Percentiles rank a stretch among this genome's conserved stretches.
Conservation (phyloP, 2,888 invertebrate genomes). For the Mesodorylaimus sp. region DNA sequence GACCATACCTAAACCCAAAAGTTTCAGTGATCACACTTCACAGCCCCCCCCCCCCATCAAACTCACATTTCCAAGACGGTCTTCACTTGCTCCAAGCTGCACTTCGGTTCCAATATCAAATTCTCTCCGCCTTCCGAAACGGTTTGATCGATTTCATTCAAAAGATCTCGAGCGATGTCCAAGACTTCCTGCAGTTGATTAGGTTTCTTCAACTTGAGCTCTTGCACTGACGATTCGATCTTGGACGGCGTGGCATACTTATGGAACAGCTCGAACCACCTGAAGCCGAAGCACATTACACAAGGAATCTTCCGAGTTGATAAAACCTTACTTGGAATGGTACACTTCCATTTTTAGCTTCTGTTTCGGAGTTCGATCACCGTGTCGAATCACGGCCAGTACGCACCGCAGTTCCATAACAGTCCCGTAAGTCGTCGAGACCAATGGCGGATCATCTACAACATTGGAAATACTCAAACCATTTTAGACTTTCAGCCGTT, state of each 20-base stretch:
- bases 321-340: slow-evolving; percentile 4
- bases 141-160: slow-evolving; percentile 40
- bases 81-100: slow-evolving; percentile 87
- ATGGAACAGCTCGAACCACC: slow-evolving; percentile 94
- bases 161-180: slow-evolving; percentile 74
- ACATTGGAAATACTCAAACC: background rate
- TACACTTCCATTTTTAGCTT: slow-evolving; percentile 97
- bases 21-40: too few species aligned
- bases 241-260: slow-evolving; percentile 68
- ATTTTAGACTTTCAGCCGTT: background rate
- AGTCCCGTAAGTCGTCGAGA: slow-evolving; percentile 94
- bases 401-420: slow-evolving; percentile 87
- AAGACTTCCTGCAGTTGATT: slow-evolving; percentile 91
- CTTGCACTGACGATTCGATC: too few species aligned
- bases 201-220: slow-evolving; percentile 88
- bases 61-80: slow-evolving; percentile 95
- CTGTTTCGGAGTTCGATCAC: slow-evolving; percentile 96
- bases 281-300: too few species aligned
- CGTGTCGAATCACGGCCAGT: slow-evolving; percentile 88
- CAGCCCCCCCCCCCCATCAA: background rate
- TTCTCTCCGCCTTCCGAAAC: slow-evolving; percentile 24
- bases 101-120: slow-evolving; percentile 86
- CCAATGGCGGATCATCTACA: slow-evolving; percentile 89
- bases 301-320: too few species aligned
- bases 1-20: slow-evolving; percentile 60